Evolutionary conservation across 2,113 vertebrate genomes (phyloP).

Genomic region (Erpornis zantholeuca): DNA sequence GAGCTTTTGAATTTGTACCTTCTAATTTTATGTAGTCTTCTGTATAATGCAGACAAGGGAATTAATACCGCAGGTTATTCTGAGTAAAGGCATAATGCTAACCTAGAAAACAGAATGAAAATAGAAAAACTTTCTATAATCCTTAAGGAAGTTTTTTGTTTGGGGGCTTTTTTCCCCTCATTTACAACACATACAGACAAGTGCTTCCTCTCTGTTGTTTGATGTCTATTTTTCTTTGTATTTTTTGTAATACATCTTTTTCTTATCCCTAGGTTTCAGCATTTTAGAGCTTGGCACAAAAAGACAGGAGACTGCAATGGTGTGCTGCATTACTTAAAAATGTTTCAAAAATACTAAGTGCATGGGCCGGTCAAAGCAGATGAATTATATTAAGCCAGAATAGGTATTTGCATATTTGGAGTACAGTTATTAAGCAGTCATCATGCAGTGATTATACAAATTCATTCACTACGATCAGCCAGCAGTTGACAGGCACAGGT

Average conservation of each 20-base stretch:
- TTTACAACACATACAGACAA: not conserved
- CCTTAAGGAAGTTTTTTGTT: not conserved
- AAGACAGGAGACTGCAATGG: not conserved
- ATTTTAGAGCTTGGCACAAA: not conserved
- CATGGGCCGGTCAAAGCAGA: not conserved
- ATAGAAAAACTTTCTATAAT: not conserved
- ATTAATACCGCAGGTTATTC: not conserved
- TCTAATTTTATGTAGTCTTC: not conserved
- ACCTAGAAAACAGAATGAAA: not conserved
- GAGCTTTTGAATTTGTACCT: not conserved
- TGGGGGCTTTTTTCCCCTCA: not conserved
- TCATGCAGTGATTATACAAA: slow-evolving; percentile 9
- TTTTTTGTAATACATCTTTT: not conserved
- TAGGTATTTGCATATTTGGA: slow-evolving; percentile 3
- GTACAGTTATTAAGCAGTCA: slow-evolving; percentile 36
- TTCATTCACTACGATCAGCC: slow-evolving; percentile 15
- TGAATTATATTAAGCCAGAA: not conserved
- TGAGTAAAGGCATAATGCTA: not conserved
- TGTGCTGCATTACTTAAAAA: not conserved
- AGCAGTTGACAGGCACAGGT: slow-evolving; percentile 28
- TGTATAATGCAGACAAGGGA: not conserved
- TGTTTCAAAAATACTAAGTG: not conserved
- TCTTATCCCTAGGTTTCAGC: not conserved
- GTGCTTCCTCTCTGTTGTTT: not conserved
- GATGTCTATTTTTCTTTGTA: not conserved